Base-by-base conservation (phyloP, 2,797 vertebrate species). In the Selene dorsalis region DNA sequence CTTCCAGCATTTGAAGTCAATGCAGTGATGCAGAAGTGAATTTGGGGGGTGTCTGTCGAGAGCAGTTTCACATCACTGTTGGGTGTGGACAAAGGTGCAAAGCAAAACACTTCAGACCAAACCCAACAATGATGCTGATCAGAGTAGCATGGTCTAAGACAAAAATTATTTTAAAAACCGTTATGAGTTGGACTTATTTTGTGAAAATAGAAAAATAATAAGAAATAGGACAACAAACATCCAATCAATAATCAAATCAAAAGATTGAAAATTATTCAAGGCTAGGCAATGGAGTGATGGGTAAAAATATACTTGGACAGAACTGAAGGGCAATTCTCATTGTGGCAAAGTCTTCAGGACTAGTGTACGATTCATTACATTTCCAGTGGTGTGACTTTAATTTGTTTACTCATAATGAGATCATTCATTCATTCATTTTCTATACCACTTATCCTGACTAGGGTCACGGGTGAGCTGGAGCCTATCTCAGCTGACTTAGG, bases 361-460 rank as follows among this genome's bases (percentile, higher is more conserved):
- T 8, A 20, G 9, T 50, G n/a, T 35, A 28, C 47, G 43, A 70
- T 10, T 56, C 3, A 38, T 55, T 62, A 24, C 0, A 52, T 65
- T 72, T 65, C 75, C 43, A 63, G 28, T 59, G 7, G n/a, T 28
- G 26, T 48, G 52, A 79, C 53, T 80, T 9, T 69, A 66, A 80
- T 63, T 11, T 64, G 57, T 63, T 63, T 69, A 57, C 16, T 73
- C 26, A 18, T 39, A 69, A 50, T 17, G 22, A 56, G n/a, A n/a
- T n/a, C n/a, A n/a, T n/a, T n/a, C n/a, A n/a, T n/a, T n/a, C n/a
- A n/a, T n/a, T n/a, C n/a, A n/a, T n/a, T n/a, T n/a, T n/a, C n/a
- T n/a, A n/a, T n/a, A n/a, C n/a, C n/a, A n/a, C n/a, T n/a, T n/a
- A n/a, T n/a, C n/a, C n/a, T n/a, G n/a, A n/a, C n/a, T n/a, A n/a